phyloP scores from a whole-genome alignment of 1,140 invertebrate species.

The Cephus cinctus region DNA sequence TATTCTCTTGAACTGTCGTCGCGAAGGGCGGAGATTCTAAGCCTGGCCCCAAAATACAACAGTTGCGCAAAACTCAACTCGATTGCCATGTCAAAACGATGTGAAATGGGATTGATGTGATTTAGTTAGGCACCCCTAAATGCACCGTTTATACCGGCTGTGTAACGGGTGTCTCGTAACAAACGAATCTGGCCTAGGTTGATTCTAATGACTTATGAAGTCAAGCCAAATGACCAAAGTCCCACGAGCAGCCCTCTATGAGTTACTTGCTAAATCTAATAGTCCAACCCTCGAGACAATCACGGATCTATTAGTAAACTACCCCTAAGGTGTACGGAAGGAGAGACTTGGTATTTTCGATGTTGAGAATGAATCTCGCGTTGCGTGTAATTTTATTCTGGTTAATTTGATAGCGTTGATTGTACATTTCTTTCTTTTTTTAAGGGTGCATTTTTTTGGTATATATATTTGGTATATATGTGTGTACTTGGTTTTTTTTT shows the following conservation, averaged over 20 bases:
- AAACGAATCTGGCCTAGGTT: slow-evolving; percentile 37
- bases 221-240: slow-evolving; percentile 54
- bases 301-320: slow-evolving; percentile 34
- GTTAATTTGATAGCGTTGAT: too few species aligned
- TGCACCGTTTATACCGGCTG: slow-evolving; percentile 28
- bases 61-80: slow-evolving; percentile 48
- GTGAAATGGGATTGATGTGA: slow-evolving; percentile 58
- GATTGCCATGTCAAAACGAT: slow-evolving; percentile 56
- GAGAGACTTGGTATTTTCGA: too few species aligned
- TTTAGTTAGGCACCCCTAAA: slow-evolving; percentile 49
- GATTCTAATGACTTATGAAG: slow-evolving; percentile 59
- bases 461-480: too few species aligned
- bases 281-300: slow-evolving; percentile 40
- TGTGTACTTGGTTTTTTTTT: too few species aligned
- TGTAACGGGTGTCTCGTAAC: slow-evolving; percentile 34
- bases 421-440: too few species aligned
- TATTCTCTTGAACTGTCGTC: too few species aligned
- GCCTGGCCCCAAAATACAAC: slow-evolving; percentile 35
- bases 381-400: too few species aligned
- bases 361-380: too few species aligned
- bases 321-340: too few species aligned
- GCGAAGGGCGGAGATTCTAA: too few species aligned
- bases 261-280: slow-evolving; percentile 44
- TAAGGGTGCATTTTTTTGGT: too few species aligned
- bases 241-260: slow-evolving; percentile 34